Base-by-base conservation (phyloP, 2,113 vertebrate species). In the Mormyrus lacerda region DNA sequence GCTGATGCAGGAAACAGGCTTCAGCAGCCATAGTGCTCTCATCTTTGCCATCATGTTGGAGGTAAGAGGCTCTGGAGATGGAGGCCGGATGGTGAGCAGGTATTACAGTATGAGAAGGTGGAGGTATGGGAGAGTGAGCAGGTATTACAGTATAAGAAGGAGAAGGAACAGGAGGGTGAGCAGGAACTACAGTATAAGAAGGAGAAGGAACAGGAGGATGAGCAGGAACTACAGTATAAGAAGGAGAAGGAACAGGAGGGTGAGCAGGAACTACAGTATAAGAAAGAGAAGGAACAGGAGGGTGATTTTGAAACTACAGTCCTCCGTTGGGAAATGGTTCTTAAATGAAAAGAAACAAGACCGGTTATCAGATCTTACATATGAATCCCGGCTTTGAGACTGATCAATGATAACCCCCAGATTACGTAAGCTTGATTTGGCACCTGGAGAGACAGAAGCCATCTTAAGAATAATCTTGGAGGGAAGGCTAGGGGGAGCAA, bases 1-100 rank as follows among this genome's bases (percentile, higher is more conserved):
- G 24, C 51, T 93, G 82, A 91, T 92, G 55, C 91, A 92, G 87
- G 94, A 95, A 24, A 91, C 91, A 0, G 92, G 92, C 21, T 11
- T 95, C 91, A 95, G 92, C 90, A 85, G 90, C 87, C 91, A 91
- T 2, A 85, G 92, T 85, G 27, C 94, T 15, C 89, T 96, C 84
- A 61, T 97, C 86, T 85, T 92, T 65, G 93, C 95, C 13, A 92
- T 97, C 39, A 61, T 94, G 10, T 85, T 95, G 51, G 96, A 97
- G 96, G 96, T 97, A 85, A 86, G 91, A 73, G 27, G 31, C 27
- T 50, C 11, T 8, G 44, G 45, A 19, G 9, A 45, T 58, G 87
- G 47, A 53, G 9, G 31, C 35, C 42, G 31, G 15, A 19, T 13
- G 35, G 35, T 42, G 73, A 79, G 73, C 31, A 39, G 35, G 13